phyloP scores from a whole-genome alignment of 2,113 vertebrate species.

The Morone chrysops region DNA sequence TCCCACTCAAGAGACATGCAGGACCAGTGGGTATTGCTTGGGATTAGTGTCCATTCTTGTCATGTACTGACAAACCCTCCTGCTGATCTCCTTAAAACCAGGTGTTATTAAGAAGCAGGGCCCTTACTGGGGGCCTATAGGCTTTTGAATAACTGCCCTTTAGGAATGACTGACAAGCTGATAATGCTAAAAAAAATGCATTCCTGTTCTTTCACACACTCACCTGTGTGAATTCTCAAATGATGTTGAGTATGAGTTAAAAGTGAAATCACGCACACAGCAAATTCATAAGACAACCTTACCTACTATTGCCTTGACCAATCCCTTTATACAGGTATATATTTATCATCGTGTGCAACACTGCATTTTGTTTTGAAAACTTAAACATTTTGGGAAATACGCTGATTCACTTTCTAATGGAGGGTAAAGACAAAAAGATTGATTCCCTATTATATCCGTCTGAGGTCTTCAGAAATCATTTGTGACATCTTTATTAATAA shows the following conservation, averaged over 20 bases:
- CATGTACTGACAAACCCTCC: conserved; percentile 81
- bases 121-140: conserved; percentile 65
- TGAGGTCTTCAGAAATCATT: too few relatives aligned
- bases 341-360: background rate
- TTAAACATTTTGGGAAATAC: background rate
- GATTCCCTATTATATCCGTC: background rate
- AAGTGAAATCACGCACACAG: conserved; percentile 60
- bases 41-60: conserved; percentile 83
- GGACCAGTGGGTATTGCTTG: conserved; percentile 74
- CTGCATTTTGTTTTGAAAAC: background rate
- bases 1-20: conserved; percentile 75
- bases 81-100: conserved; percentile 81
- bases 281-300: conserved; percentile 15
- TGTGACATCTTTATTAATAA: too few relatives aligned
- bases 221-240: conserved; percentile 67
- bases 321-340: background rate
- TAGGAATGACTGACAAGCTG: conserved; percentile 76
- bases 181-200: conserved; percentile 66
- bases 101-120: conserved; percentile 80
- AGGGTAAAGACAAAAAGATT: background rate
- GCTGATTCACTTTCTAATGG: background rate
- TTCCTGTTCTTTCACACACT: conserved; percentile 72
- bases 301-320: conserved; percentile 15
- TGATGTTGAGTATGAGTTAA: conserved; percentile 31
- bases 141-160: conserved; percentile 69